phyloP scores from a whole-genome alignment of 2,113 vertebrate species.

The Sceloporus tristichus region DNA sequence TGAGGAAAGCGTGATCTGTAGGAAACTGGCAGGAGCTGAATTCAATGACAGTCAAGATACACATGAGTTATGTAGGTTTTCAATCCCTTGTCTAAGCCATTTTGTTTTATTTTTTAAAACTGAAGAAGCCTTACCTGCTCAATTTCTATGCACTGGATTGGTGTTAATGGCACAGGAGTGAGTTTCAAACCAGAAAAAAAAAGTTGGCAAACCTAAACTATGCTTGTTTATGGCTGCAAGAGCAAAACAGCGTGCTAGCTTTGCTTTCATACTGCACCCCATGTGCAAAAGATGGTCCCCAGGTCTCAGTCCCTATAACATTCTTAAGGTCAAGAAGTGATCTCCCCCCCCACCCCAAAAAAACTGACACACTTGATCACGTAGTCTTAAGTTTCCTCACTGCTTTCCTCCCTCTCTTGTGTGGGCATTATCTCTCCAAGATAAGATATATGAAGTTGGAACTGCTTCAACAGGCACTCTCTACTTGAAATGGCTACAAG shows the following conservation, averaged over 20 bases:
- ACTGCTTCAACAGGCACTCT: background rate
- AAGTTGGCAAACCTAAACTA: background rate
- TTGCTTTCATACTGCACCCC: background rate
- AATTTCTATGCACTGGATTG: background rate
- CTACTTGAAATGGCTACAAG: conserved; percentile 12
- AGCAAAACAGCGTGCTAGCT: background rate
- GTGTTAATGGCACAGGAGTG: background rate
- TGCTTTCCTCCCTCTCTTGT: background rate
- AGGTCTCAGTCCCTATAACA: background rate
- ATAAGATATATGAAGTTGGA: background rate
- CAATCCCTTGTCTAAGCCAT: background rate
- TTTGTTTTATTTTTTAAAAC: background rate
- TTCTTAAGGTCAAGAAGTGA: background rate
- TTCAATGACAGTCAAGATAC: background rate
- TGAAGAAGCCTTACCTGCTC: background rate
- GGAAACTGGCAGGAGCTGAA: background rate
- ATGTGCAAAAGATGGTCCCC: background rate
- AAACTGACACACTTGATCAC: background rate
- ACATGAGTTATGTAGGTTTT: background rate
- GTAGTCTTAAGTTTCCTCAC: background rate
- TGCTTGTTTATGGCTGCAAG: background rate
- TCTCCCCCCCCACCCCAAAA: no score
- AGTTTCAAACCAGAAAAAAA: background rate
- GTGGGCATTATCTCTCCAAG: background rate
- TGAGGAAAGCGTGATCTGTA: background rate